Base-by-base conservation (phyloP, 37 sponge, comb jelly and placozoan species). In the Spongia lamella region DNA sequence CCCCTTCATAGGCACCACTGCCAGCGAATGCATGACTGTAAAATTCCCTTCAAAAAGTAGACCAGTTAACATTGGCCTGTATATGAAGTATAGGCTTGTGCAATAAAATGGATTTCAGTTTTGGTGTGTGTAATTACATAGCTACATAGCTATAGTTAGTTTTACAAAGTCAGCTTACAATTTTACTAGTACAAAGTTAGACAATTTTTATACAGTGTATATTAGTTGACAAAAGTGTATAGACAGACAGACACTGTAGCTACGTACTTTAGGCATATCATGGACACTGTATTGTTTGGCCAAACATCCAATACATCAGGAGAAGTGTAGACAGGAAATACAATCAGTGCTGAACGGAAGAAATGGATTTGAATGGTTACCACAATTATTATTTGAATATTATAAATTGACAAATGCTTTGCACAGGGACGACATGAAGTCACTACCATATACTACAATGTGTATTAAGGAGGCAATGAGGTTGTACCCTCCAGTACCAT, bases 391-490 rank as follows among this genome's bases (percentile, higher is more conserved):
- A 43, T 11, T 49, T 52, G 7, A n/a, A 52, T 52, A 5, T n/a
- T 27, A 9, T 54, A 7, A 24, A 7, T 50, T 43, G 47, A 13
- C 9, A 43, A 5, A 13, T 5, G 9, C 51, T 37, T 16, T 51
- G 7, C 34, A 13, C 38, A 83, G 76, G 38, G 85, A 80, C 2
- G 85, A 84, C 52, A 57, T 89, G 13, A 31, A 7, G 1, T 30
- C 57, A 29, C 78, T 89, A 22, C 38, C 68, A 35, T 80, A 80
- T 62, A 89, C 90, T 43, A 63, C 51, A 7, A 68, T 65, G 78
- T 85, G 85, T 61, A 89, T 89, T 29, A 86, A 86, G 70, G 90
- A 89, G 33, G 51, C 85, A 30, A 86, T 89, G 90, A 69, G 90
- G 6, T 5, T 93, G 2, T 86, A 84, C 53, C 89, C 89, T 39